These are phyloP conservation scores for Acropora yongei DNA, from an alignment of 64 coral and sea anemone species.

Conservation along the genomic window DNA sequence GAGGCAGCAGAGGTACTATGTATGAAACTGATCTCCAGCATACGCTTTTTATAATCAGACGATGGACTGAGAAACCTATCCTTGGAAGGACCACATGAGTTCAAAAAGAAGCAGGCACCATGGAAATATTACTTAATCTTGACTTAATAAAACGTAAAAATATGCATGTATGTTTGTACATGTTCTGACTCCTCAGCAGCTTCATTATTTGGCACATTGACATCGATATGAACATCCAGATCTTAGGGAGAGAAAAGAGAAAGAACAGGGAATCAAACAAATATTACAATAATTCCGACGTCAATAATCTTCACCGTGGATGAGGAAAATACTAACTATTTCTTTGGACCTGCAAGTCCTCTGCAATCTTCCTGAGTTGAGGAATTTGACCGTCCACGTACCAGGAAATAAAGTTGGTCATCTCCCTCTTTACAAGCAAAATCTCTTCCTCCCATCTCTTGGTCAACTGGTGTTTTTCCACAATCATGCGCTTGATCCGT, in stretches of 20 bases:
- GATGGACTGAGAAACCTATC: not conserved
- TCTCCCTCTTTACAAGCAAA: not conserved
- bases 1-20: not conserved
- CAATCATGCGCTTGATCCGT: slow-evolving; percentile 1
- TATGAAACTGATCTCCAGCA: not conserved
- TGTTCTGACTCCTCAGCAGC: too few relatives aligned
- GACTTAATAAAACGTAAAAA: not conserved
- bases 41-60: not conserved
- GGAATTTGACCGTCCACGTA: not conserved
- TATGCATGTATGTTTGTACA: too few relatives aligned
- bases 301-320: not conserved
- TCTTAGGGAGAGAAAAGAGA: too few relatives aligned
- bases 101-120: not conserved
- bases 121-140: not conserved
- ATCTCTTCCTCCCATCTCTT: slow-evolving; percentile 15
- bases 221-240: too few relatives aligned
- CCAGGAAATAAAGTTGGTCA: not conserved
- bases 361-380: not conserved
- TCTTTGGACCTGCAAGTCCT: not conserved
- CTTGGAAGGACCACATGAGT: not conserved
- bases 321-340: not conserved
- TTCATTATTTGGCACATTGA: too few relatives aligned
- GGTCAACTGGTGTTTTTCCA: not conserved
- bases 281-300: too few relatives aligned
- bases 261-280: too few relatives aligned